A percentile compares a stretch with the other conserved stretches of the same genome.
Evolutionary conservation across 37 sponge, comb jelly and placozoan species (phyloP).

Genomic region (Hexactinellida sp.): DNA sequence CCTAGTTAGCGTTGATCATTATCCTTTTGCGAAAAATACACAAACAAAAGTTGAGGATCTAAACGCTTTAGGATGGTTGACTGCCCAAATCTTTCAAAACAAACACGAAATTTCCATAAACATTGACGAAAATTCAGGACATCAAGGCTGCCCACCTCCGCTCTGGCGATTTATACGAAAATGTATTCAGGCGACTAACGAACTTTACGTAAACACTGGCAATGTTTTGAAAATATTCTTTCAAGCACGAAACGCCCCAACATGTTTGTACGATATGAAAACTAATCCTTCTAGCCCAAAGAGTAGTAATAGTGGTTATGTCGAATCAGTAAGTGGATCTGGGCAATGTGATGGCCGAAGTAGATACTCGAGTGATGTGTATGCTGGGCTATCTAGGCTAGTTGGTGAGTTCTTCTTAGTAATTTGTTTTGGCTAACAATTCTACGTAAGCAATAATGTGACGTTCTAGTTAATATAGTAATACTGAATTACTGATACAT

Average conservation of each 20-base stretch:
- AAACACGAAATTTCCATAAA: not conserved
- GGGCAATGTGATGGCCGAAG: not conserved
- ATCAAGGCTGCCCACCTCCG: not conserved
- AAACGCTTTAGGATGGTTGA: not conserved
- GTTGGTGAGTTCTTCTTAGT: not conserved
- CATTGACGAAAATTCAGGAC: not conserved
- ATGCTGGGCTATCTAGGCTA: slow-evolving; percentile 1
- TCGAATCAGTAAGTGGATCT: not conserved
- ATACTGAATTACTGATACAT: no score
- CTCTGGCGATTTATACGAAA: not conserved
- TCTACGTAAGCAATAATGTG: no score
- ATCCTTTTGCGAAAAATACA: not conserved
- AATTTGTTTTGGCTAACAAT: no score
- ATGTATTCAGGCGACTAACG: not conserved
- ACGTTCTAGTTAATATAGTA: no score
- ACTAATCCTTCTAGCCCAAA: not conserved
- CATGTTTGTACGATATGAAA: not conserved
- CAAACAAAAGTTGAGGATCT: not conserved
- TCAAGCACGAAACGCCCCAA: not conserved
- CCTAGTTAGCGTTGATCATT: not conserved
- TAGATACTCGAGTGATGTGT: not conserved
- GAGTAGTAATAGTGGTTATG: not conserved
- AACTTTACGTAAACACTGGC: not conserved
- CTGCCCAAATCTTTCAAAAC: not conserved
- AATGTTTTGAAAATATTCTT: not conserved